Percentiles rank a stretch among this genome's conserved stretches.
Conservation (phyloP, 2,888 invertebrate genomes). For the Eilema griseolum region DNA sequence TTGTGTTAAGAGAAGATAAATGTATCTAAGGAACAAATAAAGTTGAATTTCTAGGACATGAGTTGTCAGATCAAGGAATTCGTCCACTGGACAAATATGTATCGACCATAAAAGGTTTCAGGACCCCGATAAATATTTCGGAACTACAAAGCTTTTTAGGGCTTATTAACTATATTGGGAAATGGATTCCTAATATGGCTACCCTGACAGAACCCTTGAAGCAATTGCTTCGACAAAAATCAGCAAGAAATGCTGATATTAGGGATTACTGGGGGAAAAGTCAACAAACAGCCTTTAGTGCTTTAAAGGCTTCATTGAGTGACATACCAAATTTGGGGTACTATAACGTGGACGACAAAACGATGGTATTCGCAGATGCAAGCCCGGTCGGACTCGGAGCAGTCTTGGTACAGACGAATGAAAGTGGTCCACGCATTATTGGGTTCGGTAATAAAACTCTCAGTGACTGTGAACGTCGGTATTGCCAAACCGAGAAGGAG, state of each 20-base stretch:
- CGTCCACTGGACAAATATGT: slow-evolving; percentile 21
- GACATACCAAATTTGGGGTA: slow-evolving; percentile 41
- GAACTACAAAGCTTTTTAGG: slow-evolving; percentile 56
- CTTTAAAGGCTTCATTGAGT: slow-evolving; percentile 10
- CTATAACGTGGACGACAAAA: slow-evolving; percentile 43
- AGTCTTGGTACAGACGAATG: slow-evolving; percentile 28
- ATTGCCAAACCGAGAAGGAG: slow-evolving; percentile 35
- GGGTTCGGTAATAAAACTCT: slow-evolving; percentile 49
- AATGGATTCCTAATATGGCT: slow-evolving; percentile 19
- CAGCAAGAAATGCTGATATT: slow-evolving; percentile 8
- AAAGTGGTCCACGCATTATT: slow-evolving; percentile 45
- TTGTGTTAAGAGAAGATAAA: slow-evolving; percentile 9
- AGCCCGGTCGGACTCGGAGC: slow-evolving; percentile 47
- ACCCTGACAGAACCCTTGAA: slow-evolving; percentile 11
- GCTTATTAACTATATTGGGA: slow-evolving; percentile 41
- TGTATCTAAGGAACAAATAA: slow-evolving; percentile 7
- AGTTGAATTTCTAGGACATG: slow-evolving; percentile 19
- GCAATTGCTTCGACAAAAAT: slow-evolving; percentile 9
- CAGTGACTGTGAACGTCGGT: slow-evolving; percentile 45
- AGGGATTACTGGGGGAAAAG: slow-evolving; percentile 3
- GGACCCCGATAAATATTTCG: slow-evolving; percentile 34
- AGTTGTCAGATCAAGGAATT: slow-evolving; percentile 2
- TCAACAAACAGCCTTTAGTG: slow-evolving; percentile 9
- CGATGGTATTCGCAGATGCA: slow-evolving; percentile 47
- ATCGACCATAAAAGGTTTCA: slow-evolving; percentile 19